Conservation (phyloP, 1,140 invertebrate genomes). For the Microvelia longipes region DNA sequence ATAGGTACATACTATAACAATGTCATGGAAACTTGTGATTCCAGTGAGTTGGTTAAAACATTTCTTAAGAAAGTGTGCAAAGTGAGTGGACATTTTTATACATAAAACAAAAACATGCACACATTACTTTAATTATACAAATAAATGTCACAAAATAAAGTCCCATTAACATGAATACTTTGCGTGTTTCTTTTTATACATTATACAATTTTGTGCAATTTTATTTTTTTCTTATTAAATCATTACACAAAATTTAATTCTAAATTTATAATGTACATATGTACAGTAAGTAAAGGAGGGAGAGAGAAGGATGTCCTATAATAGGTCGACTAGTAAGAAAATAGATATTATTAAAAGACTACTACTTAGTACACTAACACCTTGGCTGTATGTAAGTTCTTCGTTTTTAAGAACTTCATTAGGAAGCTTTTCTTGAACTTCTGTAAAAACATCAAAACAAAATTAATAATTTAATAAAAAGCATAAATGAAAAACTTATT, state of each 20-base stretch:
- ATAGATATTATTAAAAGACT: not conserved
- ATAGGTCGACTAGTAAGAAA: not conserved
- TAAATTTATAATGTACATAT: slow-evolving; percentile 5
- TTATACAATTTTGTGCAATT: slow-evolving; percentile 4
- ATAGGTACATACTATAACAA: too few species aligned
- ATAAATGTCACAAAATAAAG: not conserved
- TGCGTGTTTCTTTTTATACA: not conserved
- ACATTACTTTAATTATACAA: not conserved
- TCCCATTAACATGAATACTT: not conserved
- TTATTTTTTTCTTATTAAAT: too few species aligned
- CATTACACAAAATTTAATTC: slow-evolving; percentile 4
- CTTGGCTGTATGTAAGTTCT: slow-evolving; percentile 56
- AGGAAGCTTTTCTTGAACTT: slow-evolving; percentile 69
- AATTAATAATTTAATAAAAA: too few species aligned
- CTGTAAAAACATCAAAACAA: slow-evolving; percentile 36
- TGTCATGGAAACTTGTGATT: too few species aligned
- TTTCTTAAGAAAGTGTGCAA: too few species aligned
- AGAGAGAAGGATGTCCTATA: not conserved
- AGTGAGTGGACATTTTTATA: not conserved
- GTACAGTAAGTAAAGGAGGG: not conserved
- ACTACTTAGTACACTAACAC: slow-evolving; percentile 5
- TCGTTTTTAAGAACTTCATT: slow-evolving; percentile 87
- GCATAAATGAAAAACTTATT: too few species aligned
- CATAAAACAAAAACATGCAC: not conserved
- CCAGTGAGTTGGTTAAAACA: too few species aligned